Evolutionary conservation across 2,113 vertebrate species (phyloP).

Genomic region (Takifugu bimaculatus): DNA sequence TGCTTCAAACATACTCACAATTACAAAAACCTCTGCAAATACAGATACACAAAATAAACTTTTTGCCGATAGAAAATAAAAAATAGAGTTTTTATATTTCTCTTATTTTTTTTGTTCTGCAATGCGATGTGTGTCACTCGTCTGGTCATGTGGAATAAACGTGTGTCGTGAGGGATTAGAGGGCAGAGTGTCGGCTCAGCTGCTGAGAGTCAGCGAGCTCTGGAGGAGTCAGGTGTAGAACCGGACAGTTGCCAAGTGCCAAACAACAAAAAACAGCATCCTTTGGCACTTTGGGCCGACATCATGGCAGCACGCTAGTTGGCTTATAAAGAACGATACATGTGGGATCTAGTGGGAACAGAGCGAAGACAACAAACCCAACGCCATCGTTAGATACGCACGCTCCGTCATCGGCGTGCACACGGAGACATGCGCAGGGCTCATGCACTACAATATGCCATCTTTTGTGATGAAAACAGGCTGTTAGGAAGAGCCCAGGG

Average conservation of each 20-base stretch:
- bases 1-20: conserved; percentile 3
- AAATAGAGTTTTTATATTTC: neutral
- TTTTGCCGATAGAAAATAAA: neutral
- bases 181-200: neutral
- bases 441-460: conserved; percentile 22
- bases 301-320: neutral
- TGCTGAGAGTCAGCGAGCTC: neutral
- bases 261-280: too few relatives aligned
- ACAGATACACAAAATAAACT: neutral
- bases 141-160: neutral
- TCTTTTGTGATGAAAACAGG: conserved; percentile 44
- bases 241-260: neutral
- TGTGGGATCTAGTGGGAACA: neutral
- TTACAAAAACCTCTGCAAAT: neutral
- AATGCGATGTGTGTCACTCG: neutral
- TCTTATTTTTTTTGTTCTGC: neutral
- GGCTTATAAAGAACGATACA: neutral
- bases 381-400: neutral
- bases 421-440: conserved; percentile 8
- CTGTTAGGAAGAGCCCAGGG: conserved; percentile 35
- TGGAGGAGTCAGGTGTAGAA: neutral
- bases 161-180: neutral
- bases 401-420: conserved; percentile 6
- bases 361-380: neutral
- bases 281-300: neutral